Evolutionary conservation across 2,888 invertebrate species (phyloP).

Genomic region (Artemia sinica): DNA sequence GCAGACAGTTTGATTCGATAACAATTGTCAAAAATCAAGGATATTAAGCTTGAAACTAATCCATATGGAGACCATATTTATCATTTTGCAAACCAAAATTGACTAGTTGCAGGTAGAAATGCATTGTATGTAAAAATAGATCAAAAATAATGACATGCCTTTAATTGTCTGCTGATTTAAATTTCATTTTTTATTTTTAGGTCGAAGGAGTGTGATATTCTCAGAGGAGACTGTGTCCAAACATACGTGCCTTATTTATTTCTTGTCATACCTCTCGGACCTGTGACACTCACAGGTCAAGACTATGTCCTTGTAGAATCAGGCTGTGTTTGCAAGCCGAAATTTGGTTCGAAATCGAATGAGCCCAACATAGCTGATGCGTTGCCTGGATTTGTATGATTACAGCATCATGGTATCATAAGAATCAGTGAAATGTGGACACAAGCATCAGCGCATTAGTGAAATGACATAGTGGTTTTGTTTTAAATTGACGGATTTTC

Average conservation of each 20-base stretch:
- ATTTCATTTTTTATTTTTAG: conserved; percentile 37
- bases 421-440: too few relatives aligned
- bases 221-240: conserved; percentile 75
- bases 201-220: conserved; percentile 69
- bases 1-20: too few relatives aligned
- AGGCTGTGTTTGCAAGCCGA: conserved; percentile 70
- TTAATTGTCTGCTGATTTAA: background rate
- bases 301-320: conserved; percentile 88
- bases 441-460: too few relatives aligned
- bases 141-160: too few relatives aligned
- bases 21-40: too few relatives aligned
- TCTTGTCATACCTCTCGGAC: conserved; percentile 71
- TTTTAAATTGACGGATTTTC: too few relatives aligned
- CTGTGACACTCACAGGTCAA: conserved; percentile 74
- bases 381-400: conserved; percentile 5
- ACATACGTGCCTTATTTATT: conserved; percentile 81
- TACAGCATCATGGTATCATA: background rate
- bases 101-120: too few relatives aligned
- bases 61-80: too few relatives aligned
- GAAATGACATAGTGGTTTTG: too few relatives aligned
- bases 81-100: too few relatives aligned
- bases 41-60: too few relatives aligned
- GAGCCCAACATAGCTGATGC: background rate
- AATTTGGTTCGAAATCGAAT: conserved; percentile 29
- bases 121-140: too few relatives aligned